Percentiles rank a stretch among this genome's conserved stretches.
phyloP scores from a whole-genome alignment of 2,888 invertebrate genomes.

The Zhuqinia jingwanae region DNA sequence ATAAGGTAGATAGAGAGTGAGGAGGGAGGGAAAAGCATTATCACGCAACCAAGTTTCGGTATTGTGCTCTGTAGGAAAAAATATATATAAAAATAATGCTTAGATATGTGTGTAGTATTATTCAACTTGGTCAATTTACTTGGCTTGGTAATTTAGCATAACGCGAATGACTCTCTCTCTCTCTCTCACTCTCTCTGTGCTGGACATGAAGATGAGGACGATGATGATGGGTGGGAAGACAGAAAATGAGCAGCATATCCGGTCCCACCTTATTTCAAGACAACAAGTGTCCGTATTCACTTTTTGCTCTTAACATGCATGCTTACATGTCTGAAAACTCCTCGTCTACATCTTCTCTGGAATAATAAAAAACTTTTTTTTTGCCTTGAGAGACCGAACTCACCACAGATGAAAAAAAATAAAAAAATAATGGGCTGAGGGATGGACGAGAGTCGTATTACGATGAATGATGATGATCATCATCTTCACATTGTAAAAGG shows the following conservation, averaged over 20 bases:
- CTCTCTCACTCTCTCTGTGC: conserved; percentile 41
- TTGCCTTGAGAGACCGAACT: conserved; percentile 17
- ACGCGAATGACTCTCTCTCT: conserved; percentile 33
- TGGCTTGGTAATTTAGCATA: conserved; percentile 49
- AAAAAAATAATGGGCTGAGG: background rate
- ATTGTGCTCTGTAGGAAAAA: no score
- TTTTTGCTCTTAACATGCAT: conserved; percentile 50
- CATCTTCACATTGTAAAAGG: no score
- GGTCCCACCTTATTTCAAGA: conserved; percentile 67
- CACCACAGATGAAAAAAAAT: background rate
- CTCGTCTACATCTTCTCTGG: conserved; percentile 19
- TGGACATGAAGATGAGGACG: conserved; percentile 66
- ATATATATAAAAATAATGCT: no score
- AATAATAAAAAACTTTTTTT: conserved; percentile 26
- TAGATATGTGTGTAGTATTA: background rate
- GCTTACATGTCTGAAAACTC: conserved; percentile 43
- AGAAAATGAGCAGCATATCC: conserved; percentile 72
- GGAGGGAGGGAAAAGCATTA: background rate
- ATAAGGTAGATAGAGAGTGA: background rate
- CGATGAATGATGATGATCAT: no score
- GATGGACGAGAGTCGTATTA: no score
- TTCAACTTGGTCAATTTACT: conserved; percentile 18
- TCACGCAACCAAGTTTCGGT: conserved; percentile 37
- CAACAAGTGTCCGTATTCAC: conserved; percentile 60
- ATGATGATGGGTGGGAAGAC: conserved; percentile 68